Evolutionary conservation across 2,888 invertebrate genomes (phyloP).

Genomic region (Aphodius granarius): DNA sequence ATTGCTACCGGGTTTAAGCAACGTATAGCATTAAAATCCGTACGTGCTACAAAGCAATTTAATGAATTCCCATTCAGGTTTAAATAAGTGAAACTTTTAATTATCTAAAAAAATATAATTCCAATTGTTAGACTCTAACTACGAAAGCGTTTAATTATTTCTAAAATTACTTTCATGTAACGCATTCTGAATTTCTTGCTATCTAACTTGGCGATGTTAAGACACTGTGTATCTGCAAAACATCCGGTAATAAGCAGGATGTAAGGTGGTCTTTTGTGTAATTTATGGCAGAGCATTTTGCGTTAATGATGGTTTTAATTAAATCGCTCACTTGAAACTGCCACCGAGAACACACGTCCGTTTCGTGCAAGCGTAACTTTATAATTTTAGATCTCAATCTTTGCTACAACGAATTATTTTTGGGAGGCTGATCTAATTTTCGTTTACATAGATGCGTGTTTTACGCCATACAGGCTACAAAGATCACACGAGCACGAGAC

Average conservation of each 20-base stretch:
- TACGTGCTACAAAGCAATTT: background rate
- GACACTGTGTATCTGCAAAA: background rate
- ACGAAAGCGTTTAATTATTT: background rate
- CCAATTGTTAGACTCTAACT: background rate
- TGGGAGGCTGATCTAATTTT: background rate
- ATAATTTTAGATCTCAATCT: constrained; percentile 10
- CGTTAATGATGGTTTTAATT: background rate
- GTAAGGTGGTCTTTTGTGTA: background rate
- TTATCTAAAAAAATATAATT: background rate
- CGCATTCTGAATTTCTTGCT: background rate
- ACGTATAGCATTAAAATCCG: background rate
- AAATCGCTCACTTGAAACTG: constrained; percentile 4
- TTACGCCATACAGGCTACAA: background rate
- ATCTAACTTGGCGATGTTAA: background rate
- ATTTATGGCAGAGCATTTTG: background rate
- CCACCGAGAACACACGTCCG: constrained; percentile 1
- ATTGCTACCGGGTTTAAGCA: background rate
- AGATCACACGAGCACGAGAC: background rate
- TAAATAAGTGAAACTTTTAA: background rate
- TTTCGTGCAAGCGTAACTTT: background rate
- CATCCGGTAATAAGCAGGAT: background rate
- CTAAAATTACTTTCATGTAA: background rate
- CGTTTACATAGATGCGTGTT: background rate
- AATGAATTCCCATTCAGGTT: background rate
- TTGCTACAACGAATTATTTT: constrained; percentile 4